Percentiles rank a stretch among this genome's conserved stretches.
Conservation (phyloP, 92 coral and sea anemone species). For the Palythoa heliodiscus region DNA sequence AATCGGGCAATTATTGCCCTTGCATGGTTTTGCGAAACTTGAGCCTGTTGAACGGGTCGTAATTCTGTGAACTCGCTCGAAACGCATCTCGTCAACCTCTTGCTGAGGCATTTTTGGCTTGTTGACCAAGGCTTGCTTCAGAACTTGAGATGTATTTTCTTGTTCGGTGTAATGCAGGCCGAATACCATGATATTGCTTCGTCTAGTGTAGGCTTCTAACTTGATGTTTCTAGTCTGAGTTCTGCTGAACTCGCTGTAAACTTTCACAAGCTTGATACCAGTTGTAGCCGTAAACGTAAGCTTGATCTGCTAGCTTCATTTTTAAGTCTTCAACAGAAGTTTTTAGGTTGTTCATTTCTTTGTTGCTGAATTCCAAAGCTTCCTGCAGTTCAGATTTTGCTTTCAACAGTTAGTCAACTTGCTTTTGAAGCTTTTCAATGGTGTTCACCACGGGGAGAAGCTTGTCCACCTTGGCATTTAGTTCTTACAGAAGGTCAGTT, state of each 20-base stretch:
- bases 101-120: not conserved
- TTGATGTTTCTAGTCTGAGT: no score
- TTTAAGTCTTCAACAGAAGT: not conserved
- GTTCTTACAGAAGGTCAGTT: not conserved
- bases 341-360: not conserved
- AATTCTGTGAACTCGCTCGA: constrained; percentile 9
- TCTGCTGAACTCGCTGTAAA: not conserved
- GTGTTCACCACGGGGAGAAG: constrained; percentile 1
- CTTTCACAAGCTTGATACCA: not conserved
- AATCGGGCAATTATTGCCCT: constrained; percentile 32
- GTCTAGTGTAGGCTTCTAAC: not conserved
- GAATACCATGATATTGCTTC: not conserved
- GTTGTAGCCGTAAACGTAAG: not conserved
- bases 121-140: not conserved
- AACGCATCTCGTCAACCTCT: not conserved
- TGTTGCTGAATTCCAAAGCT: not conserved
- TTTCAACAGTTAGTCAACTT: not conserved
- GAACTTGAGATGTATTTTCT: not conserved
- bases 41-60: not conserved
- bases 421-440: constrained; percentile 1
- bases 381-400: not conserved
- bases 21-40: not conserved
- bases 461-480: constrained; percentile 2
- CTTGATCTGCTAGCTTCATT: not conserved
- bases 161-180: not conserved